Conservation (phyloP, 53 echinoderm and acorn worm genomes). For the Holothuria leucospilota region DNA sequence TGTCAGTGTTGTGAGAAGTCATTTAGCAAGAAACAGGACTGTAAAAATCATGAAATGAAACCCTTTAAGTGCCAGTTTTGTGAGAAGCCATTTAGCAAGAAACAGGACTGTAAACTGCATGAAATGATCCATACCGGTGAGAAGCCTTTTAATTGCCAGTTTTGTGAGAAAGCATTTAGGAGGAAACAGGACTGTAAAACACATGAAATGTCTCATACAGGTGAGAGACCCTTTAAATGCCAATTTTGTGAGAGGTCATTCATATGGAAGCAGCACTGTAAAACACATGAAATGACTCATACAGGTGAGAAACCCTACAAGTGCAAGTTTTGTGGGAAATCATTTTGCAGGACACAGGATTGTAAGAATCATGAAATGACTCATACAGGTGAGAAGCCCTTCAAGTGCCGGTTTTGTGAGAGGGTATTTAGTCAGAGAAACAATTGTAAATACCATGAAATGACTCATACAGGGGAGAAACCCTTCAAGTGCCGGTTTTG, state of each 20-base stretch:
- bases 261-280: background rate
- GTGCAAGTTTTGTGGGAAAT: background rate
- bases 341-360: background rate
- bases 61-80: slow-evolving; percentile 54
- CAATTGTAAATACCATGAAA: no score
- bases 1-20: slow-evolving; percentile 46
- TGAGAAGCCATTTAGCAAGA: slow-evolving; percentile 41
- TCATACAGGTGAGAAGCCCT: no score
- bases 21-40: background rate
- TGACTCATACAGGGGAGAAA: no score
- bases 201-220: slow-evolving; percentile 55
- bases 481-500: no score
- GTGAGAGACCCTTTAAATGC: slow-evolving; percentile 58
- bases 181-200: background rate
- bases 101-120: slow-evolving; percentile 46
- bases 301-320: slow-evolving; percentile 22
- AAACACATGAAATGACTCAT: slow-evolving; percentile 8
- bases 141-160: slow-evolving; percentile 49
- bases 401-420: no score
- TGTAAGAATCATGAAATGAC: slow-evolving; percentile 12
- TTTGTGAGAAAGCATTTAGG: background rate
- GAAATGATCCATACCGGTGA: slow-evolving; percentile 60
- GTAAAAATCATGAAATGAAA: slow-evolving; percentile 40
- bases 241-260: slow-evolving; percentile 60
- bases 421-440: no score